Evolutionary conservation across 2,888 invertebrate genomes (phyloP).

Genomic region (Heliconius sara): DNA sequence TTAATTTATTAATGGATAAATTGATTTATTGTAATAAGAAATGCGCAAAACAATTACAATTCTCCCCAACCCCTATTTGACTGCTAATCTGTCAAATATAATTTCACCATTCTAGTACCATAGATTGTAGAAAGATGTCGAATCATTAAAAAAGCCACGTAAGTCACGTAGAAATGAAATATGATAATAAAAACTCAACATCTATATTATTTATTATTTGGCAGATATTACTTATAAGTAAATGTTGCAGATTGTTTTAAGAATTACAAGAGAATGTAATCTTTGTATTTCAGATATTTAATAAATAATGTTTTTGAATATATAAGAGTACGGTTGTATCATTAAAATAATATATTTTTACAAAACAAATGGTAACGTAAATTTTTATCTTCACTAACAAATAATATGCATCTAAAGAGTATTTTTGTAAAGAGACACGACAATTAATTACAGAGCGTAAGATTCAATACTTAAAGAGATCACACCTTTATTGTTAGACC

Average conservation of each 20-base stretch:
- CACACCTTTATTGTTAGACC: neutral
- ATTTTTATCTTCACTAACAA: neutral
- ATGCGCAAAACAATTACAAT: slow-evolving; percentile 41
- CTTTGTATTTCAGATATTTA: too few relatives aligned
- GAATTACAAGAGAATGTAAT: too few relatives aligned
- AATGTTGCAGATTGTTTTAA: neutral
- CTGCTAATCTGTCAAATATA: slow-evolving; percentile 59
- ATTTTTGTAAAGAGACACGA: neutral
- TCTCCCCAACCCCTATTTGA: slow-evolving; percentile 40
- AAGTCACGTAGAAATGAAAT: slow-evolving; percentile 24
- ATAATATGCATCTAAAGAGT: neutral
- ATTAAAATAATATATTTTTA: neutral
- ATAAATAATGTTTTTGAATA: too few relatives aligned
- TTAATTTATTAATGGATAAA: neutral
- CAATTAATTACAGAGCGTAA: neutral
- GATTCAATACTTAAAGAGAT: neutral
- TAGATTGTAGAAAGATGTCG: slow-evolving; percentile 49
- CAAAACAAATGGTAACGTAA: neutral
- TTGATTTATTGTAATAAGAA: slow-evolving; percentile 9
- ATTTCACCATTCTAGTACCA: slow-evolving; percentile 37
- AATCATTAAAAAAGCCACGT: slow-evolving; percentile 48
- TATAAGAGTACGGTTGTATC: too few relatives aligned
- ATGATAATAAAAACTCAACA: neutral
- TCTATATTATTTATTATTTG: neutral
- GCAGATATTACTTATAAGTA: too few relatives aligned